Evolutionary conservation across 1,140 invertebrate species (phyloP), one percentile per base, ranked within the genome.

Genomic region (Venturia canescens): DNA sequence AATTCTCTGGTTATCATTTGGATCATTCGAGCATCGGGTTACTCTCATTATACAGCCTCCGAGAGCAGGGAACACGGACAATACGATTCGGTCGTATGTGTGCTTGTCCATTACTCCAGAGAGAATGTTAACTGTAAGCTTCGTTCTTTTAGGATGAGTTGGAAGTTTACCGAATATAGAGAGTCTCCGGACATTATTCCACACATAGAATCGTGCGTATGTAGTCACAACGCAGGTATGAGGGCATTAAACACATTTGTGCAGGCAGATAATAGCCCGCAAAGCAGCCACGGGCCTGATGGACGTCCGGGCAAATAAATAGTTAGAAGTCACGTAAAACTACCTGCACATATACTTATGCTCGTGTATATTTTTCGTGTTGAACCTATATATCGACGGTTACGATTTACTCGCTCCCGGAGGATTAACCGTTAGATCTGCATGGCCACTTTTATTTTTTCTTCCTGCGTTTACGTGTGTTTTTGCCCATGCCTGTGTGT

Each of bases 361-460:
- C 0, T 38, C 38, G 29, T 48, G 38, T 0, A 44, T 44, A 44
- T 44, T 44, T 44, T n/a, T 13, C 7, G 7, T 44, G 7, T 44
- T 44, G 13, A 44, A 0, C 7, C 38, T 44, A 44, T 44, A 44
- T 44, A 44, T 16, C 29, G 69, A 48, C 34, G 34, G 4, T 15
- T 74, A 74, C 48, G 71, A 74, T 48, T 74, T 74, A 74, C 48
- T 74, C 48, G 48, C 71, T 53, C 71, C 44, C 26, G 71, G 26
- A 50, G 71, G 48, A 50, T 74, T 11, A 50, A 74, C 71, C 71
- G 71, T 74, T 74, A 74, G 38, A 69, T 69, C 66, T 23, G 23
- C 60, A 63, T 63, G n/a, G 1, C 15, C 5, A 53, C 16, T 5
- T 34, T 44, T 44, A 34, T 44, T 44, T 34, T 34, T 34, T 34